These are phyloP conservation scores for Steinernema feltiae DNA, from an alignment of 1,140 invertebrate genomes.

Conservation along the genomic window DNA sequence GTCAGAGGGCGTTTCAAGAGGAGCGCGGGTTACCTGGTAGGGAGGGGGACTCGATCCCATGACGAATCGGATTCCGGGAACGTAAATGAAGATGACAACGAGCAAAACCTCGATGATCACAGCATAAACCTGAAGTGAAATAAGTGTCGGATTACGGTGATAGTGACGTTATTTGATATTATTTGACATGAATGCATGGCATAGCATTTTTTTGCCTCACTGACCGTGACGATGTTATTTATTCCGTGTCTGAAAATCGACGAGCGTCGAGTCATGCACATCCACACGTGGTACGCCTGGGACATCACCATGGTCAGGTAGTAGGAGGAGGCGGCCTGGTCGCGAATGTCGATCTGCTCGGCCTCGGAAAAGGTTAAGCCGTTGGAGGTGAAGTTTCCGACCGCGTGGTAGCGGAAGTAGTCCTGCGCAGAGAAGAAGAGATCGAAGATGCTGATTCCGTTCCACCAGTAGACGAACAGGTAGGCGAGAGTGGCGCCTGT, in stretches of 20 bases:
- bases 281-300: conserved; percentile 37
- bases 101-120: conserved; percentile 36
- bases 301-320: conserved; percentile 31
- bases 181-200: too few relatives aligned
- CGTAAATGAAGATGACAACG: conserved; percentile 31
- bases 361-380: conserved; percentile 23
- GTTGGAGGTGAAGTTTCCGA: conserved; percentile 24
- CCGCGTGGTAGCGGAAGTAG: conserved; percentile 26
- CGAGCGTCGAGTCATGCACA: conserved; percentile 33
- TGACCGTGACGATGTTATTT: conserved; percentile 33
- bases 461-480: conserved; percentile 28
- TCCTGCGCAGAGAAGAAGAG: conserved; percentile 27
- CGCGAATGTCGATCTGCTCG: conserved; percentile 29
- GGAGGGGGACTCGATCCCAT: conserved; percentile 34
- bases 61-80: conserved; percentile 33
- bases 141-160: not conserved
- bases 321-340: conserved; percentile 33
- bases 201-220: not conserved
- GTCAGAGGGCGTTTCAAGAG: not conserved
- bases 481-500: conserved; percentile 29
- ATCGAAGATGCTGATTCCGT: conserved; percentile 27
- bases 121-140: conserved; percentile 19
- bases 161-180: too few relatives aligned
- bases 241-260: conserved; percentile 34
- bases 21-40: conserved; percentile 24